A percentile compares a stretch with the other conserved stretches of the same genome.
Conservation (phyloP, 2,113 vertebrate species). For the Pseudopodoces humilis region DNA sequence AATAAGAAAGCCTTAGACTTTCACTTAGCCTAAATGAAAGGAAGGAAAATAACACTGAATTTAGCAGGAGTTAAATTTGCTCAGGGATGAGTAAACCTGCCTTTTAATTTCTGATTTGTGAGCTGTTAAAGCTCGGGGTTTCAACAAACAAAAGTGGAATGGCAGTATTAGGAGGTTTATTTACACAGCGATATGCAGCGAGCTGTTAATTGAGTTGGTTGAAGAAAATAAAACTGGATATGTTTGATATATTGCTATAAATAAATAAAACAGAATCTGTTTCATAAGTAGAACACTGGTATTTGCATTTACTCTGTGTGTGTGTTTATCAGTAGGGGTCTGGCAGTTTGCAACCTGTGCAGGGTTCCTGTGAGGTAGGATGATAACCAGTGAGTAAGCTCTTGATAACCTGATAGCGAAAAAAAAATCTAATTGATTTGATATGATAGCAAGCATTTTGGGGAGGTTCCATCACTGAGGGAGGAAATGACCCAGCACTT, state of each 20-base stretch:
- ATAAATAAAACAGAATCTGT: not conserved
- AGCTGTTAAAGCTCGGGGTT: slow-evolving; percentile 2
- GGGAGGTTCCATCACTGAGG: not conserved
- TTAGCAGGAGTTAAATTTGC: slow-evolving; percentile 18
- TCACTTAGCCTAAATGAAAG: not conserved
- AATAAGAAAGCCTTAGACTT: not conserved
- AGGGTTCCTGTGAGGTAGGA: not conserved
- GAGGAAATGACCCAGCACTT: not conserved
- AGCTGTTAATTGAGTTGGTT: slow-evolving; percentile 26
- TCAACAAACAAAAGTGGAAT: slow-evolving; percentile 13
- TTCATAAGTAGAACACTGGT: not conserved
- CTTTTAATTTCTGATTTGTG: slow-evolving; percentile 34
- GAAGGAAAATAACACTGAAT: slow-evolving; percentile 1
- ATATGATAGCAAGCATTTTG: not conserved
- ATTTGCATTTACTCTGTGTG: not conserved
- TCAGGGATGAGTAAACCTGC: slow-evolving; percentile 27
- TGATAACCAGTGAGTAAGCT: not conserved
- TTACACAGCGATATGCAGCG: not conserved
- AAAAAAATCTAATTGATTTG: not conserved
- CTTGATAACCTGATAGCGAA: not conserved
- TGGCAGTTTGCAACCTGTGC: not conserved
- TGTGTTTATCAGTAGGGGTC: not conserved
- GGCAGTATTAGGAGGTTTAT: slow-evolving; percentile 20
- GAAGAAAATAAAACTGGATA: slow-evolving; percentile 6
- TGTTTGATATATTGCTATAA: not conserved